A percentile compares a stretch with the other conserved stretches of the same genome.
Conservation (phyloP, 2,888 invertebrate species). For the Brenthis daphne region DNA sequence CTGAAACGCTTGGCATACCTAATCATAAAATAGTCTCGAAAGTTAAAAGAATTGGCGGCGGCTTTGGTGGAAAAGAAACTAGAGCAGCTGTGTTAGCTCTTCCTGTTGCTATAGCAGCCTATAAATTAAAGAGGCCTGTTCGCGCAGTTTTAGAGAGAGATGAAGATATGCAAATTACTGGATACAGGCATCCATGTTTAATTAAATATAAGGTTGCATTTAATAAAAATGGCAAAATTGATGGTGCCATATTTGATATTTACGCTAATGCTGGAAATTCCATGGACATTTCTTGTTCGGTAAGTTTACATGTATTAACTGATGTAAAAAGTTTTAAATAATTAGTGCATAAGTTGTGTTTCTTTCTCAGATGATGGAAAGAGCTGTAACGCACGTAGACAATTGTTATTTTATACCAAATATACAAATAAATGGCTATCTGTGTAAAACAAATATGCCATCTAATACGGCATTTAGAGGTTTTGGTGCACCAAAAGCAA, state of each 20-base stretch:
- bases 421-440: constrained; percentile 85
- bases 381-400: constrained; percentile 89
- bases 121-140: constrained; percentile 86
- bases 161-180: constrained; percentile 92
- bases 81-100: constrained; percentile 82
- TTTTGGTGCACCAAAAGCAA: constrained; percentile 95
- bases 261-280: constrained; percentile 89
- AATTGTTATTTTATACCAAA: constrained; percentile 92
- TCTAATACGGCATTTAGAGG: constrained; percentile 97
- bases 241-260: constrained; percentile 83
- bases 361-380: constrained; percentile 86
- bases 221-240: constrained; percentile 85
- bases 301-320: constrained; percentile 54
- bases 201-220: constrained; percentile 89
- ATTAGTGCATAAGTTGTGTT: neutral
- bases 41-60: constrained; percentile 92
- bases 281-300: constrained; percentile 86
- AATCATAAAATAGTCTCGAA: constrained; percentile 85
- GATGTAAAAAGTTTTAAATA: neutral
- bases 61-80: constrained; percentile 94
- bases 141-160: constrained; percentile 91
- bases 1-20: constrained; percentile 84
- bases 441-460: constrained; percentile 94
- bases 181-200: constrained; percentile 90
- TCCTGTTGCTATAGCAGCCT: constrained; percentile 88